Percentiles rank a stretch among this genome's conserved stretches.
Conservation (phyloP, 1,140 invertebrate genomes). For the Plutomurus gul region DNA sequence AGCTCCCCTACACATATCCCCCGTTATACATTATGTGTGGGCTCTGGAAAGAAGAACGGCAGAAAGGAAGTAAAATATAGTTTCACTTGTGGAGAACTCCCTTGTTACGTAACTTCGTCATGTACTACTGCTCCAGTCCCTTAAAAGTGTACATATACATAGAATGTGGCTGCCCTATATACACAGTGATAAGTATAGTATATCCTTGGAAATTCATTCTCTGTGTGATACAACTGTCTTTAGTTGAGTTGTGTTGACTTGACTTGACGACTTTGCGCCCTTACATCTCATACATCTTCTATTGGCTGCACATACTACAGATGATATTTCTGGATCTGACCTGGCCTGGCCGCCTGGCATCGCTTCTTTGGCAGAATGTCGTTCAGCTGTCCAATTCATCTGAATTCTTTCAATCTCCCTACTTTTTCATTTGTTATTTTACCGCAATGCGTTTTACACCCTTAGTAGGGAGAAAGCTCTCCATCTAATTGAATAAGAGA, state of each 20-base stretch:
- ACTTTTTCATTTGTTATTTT: constrained; percentile 25
- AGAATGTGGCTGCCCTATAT: too few species aligned
- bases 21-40: too few species aligned
- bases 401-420: constrained; percentile 16
- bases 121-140: background rate
- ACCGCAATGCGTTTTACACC: constrained; percentile 25
- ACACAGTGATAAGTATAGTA: background rate
- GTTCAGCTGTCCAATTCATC: constrained; percentile 23
- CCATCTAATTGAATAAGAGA: background rate
- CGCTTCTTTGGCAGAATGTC: background rate
- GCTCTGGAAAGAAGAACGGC: too few species aligned
- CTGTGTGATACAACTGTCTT: background rate
- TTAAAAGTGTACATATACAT: background rate
- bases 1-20: too few species aligned
- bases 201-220: too few species aligned
- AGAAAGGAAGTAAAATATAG: too few species aligned
- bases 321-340: background rate
- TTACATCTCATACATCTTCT: constrained; percentile 3
- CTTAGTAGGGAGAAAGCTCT: background rate
- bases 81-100: too few species aligned
- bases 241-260: background rate
- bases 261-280: background rate
- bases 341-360: too few species aligned
- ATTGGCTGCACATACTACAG: background rate
- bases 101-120: too few species aligned